Percentiles rank a stretch among this genome's conserved stretches.
Evolutionary conservation across 2,113 vertebrate species (phyloP).

Genomic region (Garra rufa): DNA sequence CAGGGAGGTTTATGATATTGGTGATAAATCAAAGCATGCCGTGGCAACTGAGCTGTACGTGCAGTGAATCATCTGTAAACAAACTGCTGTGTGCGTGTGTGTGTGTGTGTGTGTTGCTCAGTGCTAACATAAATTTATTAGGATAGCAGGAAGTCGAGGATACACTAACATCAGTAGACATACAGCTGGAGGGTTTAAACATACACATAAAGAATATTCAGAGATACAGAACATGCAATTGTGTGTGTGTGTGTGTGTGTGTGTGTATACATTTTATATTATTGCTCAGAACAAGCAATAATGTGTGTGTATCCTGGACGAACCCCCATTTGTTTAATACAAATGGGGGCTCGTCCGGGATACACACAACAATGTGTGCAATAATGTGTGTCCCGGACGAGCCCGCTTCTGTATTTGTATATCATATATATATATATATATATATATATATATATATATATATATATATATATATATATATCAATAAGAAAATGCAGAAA

Average conservation of each 20-base stretch:
- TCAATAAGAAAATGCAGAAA: too few relatives aligned
- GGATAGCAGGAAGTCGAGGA: neutral
- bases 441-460: too few relatives aligned
- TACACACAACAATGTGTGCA: too few relatives aligned
- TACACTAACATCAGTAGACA: neutral
- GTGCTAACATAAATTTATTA: conserved; percentile 16
- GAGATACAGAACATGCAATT: neutral
- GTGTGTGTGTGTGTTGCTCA: conserved; percentile 21
- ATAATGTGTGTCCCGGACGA: too few relatives aligned
- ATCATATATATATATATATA: too few relatives aligned
- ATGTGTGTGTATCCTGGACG: too few relatives aligned
- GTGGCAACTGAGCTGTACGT: neutral
- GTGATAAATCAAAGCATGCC: neutral
- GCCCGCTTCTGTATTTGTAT: too few relatives aligned
- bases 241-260: neutral
- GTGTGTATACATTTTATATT: too few relatives aligned
- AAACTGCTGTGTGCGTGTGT: neutral
- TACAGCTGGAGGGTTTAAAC: conserved; percentile 3
- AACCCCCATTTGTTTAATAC: too few relatives aligned
- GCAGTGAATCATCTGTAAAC: conserved; percentile 8
- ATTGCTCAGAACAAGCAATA: too few relatives aligned
- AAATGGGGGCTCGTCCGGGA: too few relatives aligned
- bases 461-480: too few relatives aligned
- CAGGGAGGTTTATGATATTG: conserved; percentile 13
- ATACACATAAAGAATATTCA: neutral